Percentiles rank a stretch among this genome's conserved stretches.
These are phyloP conservation scores for Varecia variegata DNA, from an alignment of 2,797 vertebrate species.

Conservation along the genomic window DNA sequence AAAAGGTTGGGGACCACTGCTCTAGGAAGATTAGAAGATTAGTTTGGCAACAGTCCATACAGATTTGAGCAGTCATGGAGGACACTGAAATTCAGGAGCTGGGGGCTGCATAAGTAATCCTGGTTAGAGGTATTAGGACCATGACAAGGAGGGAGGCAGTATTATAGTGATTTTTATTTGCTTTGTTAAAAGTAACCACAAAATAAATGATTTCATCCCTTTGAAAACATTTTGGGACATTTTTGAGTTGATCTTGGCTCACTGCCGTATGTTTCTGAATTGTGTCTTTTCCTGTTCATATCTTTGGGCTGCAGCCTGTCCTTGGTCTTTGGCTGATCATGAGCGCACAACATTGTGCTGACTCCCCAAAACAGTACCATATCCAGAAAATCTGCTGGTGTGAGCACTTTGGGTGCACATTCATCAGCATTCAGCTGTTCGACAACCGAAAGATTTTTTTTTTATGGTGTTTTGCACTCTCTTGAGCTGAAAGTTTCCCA, in stretches of 20 bases:
- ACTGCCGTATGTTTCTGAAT: neutral
- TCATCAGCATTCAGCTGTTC: slow-evolving; percentile 52
- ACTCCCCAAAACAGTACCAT: neutral
- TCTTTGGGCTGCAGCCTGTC: neutral
- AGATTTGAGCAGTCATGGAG: neutral
- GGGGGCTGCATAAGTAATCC: neutral
- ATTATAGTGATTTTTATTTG: neutral
- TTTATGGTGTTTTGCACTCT: slow-evolving; percentile 19
- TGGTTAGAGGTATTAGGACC: neutral
- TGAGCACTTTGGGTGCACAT: neutral
- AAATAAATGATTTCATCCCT: neutral
- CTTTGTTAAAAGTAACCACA: slow-evolving; percentile 5
- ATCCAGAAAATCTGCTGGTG: slow-evolving; percentile 13
- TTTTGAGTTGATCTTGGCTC: neutral
- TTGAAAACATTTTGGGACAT: neutral
- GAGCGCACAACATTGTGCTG: neutral
- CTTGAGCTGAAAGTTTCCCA: slow-evolving; percentile 29
- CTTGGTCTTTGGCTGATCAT: neutral
- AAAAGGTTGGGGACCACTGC: no score
- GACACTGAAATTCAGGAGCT: neutral
- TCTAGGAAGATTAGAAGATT: neutral
- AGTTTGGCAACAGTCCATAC: neutral
- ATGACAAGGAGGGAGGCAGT: neutral
- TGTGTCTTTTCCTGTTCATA: neutral
- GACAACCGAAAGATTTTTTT: neutral